phyloP scores from a whole-genome alignment of 2,888 invertebrate genomes.

The Hymenopus coronatus region DNA sequence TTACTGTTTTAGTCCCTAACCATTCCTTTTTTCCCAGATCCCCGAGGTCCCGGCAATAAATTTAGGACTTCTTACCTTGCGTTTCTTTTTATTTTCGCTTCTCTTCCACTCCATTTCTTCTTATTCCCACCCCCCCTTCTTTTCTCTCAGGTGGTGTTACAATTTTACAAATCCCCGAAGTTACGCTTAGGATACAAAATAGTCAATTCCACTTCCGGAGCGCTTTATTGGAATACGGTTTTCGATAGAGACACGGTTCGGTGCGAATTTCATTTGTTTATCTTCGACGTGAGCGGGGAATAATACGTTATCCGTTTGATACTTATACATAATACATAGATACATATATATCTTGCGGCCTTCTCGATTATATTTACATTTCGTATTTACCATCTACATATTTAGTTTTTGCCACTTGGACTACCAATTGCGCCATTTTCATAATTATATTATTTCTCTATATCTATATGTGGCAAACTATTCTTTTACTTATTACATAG shows the following conservation, averaged over 20 bases:
- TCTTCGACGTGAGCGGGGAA: background rate
- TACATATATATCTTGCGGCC: too few species aligned
- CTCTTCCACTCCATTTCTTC: background rate
- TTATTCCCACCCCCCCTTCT: background rate
- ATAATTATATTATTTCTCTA: too few species aligned
- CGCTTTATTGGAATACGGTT: background rate
- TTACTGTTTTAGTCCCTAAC: background rate
- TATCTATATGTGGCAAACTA: too few species aligned
- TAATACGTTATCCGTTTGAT: background rate
- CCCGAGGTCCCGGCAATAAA: conserved; percentile 12
- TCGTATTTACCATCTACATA: too few species aligned
- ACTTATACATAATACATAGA: too few species aligned
- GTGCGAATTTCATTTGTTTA: background rate
- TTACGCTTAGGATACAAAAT: background rate
- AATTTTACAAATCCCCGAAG: conserved; percentile 9
- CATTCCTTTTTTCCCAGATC: conserved; percentile 9
- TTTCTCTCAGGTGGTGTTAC: background rate
- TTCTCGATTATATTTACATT: too few species aligned
- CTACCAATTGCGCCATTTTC: too few species aligned
- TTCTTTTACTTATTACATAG: too few species aligned
- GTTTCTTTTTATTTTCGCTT: background rate
- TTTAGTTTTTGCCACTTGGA: too few species aligned
- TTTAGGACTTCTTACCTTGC: conserved; percentile 11
- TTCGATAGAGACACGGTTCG: background rate
- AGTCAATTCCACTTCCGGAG: background rate